Evolutionary conservation across 2,113 vertebrate species (phyloP).

Genomic region (Albula glossodonta): DNA sequence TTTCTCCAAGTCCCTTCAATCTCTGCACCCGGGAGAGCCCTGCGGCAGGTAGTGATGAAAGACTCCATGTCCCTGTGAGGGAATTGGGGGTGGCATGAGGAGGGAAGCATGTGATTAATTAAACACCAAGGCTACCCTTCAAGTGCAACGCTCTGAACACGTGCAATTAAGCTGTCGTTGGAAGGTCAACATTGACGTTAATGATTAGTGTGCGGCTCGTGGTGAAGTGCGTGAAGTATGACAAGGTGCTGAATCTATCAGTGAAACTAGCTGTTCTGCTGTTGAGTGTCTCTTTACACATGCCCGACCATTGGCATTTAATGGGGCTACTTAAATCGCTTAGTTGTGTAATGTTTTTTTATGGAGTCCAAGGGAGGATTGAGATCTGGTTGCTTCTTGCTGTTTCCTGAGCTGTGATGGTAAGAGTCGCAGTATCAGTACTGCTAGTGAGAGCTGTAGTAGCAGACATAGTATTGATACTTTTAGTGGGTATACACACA

Average conservation of each 20-base stretch:
- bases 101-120: not conserved
- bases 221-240: not conserved
- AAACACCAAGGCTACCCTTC: not conserved
- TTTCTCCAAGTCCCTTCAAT: not conserved
- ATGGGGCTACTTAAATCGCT: not conserved
- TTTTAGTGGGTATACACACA: not conserved
- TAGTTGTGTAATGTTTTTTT: not conserved
- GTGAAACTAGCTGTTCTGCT: not conserved
- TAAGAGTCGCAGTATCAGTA: not conserved
- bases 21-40: not conserved
- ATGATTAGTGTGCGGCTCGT: not conserved
- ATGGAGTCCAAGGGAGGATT: not conserved
- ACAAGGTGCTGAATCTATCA: not conserved
- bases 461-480: not conserved
- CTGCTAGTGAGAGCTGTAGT: too few relatives aligned
- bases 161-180: not conserved
- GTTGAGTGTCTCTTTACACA: not conserved
- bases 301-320: not conserved
- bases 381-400: not conserved
- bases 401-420: not conserved
- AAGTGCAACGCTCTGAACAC: not conserved
- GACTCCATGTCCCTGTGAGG: not conserved
- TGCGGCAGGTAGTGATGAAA: not conserved
- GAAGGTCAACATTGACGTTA: constrained; percentile 5
- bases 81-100: not conserved